These are phyloP conservation scores for Pangasianodon hypophthalmus DNA, from an alignment of 2,113 vertebrate genomes.

Conservation along the genomic window DNA sequence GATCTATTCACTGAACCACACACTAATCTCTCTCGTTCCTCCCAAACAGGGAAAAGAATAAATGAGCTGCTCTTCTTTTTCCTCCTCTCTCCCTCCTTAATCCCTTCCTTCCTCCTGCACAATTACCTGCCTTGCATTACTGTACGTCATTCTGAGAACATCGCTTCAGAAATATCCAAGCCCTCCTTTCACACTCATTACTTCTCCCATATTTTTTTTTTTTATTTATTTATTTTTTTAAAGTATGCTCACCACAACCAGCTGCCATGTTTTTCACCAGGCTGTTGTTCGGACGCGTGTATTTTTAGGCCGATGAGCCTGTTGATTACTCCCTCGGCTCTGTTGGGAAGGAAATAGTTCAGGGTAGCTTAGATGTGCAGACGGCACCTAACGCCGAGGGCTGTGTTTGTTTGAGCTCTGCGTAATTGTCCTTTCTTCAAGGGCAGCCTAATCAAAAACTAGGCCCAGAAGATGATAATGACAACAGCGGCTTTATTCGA, in stretches of 20 bases:
- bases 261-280: neutral
- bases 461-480: conserved; percentile 18
- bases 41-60: conserved; percentile 22
- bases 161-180: neutral
- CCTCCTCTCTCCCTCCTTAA: conserved; percentile 1
- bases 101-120: conserved; percentile 12
- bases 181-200: neutral
- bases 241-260: neutral
- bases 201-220: neutral
- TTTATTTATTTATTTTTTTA: no score
- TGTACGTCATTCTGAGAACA: neutral
- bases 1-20: conserved; percentile 32
- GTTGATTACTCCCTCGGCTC: neutral
- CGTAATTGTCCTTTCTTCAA: conserved; percentile 45
- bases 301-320: neutral
- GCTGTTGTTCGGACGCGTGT: neutral
- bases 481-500: neutral
- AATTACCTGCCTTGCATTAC: neutral
- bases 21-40: conserved; percentile 6
- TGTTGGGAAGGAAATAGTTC: conserved; percentile 15
- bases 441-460: conserved; percentile 46
- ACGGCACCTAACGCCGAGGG: conserved; percentile 1
- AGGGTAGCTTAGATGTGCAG: neutral
- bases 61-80: conserved; percentile 1
- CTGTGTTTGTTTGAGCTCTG: conserved; percentile 36